Evolutionary conservation across 2,888 invertebrate genomes (phyloP), one percentile per base, ranked within the genome.

Genomic region (Campopleginae sp.): DNA sequence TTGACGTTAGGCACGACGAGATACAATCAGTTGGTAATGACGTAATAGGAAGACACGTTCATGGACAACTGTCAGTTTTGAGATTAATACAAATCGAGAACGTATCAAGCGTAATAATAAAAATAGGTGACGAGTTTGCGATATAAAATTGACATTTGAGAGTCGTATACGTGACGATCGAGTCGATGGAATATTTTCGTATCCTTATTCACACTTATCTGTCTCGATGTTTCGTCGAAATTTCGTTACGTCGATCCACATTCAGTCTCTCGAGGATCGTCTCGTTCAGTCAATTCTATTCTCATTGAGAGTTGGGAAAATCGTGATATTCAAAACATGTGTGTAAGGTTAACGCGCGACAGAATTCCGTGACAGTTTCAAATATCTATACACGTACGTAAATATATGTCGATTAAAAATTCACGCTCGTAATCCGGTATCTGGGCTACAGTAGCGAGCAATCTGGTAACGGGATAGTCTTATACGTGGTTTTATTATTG

Each of bases 341-440:
- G 4, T 51, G 23, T 51, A 42, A 23, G 66, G 31, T 44, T 42
- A 79, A 82, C 79, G 80, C 42, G 75, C 46, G 79, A 82, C 79
- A 71, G 82, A 79, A 81, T 79, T 79, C 65, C 44, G 74, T 63
- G 70, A 48, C 75, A 23, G 42, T 54, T n/a, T 58, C 58, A 42
- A 23, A 58, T 58, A 42, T 7, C 17, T 33, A 38, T 27, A 48
- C 48, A 48, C 31, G 31, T 10, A 48, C 17, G n/a, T 14, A 48
- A 17, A 27, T 31, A 51, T 31, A 51, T 71, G 82, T 46, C 85
- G 89, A 92, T 92, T 91, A 92, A 91, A 92, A 92, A 92, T 92
- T 91, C 90, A 90, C 89, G 91, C 90, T 89, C 91, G 91, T 92
- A 91, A 92, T 90, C 89, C 90, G 91, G 92, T 92, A 92, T 92